Evolutionary conservation across 2,888 invertebrate species (phyloP).

Genomic region (Anarsia innoxiella): DNA sequence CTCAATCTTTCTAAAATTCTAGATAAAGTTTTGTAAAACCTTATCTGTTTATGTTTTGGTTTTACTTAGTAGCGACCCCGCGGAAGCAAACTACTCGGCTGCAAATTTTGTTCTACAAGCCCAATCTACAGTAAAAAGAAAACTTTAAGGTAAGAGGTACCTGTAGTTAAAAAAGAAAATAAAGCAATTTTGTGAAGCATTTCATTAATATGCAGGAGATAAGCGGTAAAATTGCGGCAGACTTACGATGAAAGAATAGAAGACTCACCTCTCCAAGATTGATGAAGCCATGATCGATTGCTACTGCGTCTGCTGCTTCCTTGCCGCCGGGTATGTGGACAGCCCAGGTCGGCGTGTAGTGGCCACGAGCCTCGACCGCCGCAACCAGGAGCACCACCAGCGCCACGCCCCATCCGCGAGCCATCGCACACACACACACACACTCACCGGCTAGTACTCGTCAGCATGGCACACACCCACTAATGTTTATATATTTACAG

Average conservation of each 20-base stretch:
- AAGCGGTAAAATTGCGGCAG: too few species aligned
- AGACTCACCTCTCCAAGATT: slow-evolving; percentile 90
- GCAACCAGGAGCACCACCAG: slow-evolving; percentile 44
- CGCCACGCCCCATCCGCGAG: slow-evolving; percentile 47
- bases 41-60: too few species aligned
- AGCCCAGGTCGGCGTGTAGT: slow-evolving; percentile 90
- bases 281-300: slow-evolving; percentile 87
- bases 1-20: not conserved
- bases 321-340: slow-evolving; percentile 84
- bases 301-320: slow-evolving; percentile 82
- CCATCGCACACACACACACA: slow-evolving; percentile 59
- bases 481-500: slow-evolving; percentile 19
- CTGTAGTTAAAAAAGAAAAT: too few species aligned
- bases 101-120: too few species aligned
- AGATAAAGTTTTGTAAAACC: too few species aligned
- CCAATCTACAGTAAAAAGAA: too few species aligned
- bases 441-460: slow-evolving; percentile 68
- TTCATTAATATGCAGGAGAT: too few species aligned
- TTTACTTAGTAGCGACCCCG: too few species aligned
- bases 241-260: too few species aligned
- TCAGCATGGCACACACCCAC: slow-evolving; percentile 66
- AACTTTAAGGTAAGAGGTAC: too few species aligned
- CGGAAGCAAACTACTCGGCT: too few species aligned
- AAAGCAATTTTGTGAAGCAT: too few species aligned
- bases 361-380: slow-evolving; percentile 46